These are phyloP conservation scores for Diarsia mendica DNA, from an alignment of 2,888 invertebrate genomes.

Conservation along the genomic window DNA sequence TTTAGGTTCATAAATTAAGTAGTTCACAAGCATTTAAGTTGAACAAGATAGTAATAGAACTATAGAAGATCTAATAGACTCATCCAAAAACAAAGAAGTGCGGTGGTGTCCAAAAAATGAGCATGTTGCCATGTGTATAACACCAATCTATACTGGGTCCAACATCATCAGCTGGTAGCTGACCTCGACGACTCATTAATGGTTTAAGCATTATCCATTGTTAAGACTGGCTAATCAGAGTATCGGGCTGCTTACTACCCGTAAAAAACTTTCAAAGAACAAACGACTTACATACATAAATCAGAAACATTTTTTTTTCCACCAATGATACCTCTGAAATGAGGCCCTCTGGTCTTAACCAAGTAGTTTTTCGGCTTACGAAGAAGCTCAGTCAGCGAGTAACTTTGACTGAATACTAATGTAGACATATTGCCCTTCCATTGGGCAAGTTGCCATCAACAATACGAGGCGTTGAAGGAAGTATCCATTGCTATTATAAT, in stretches of 20 bases:
- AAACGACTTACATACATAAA: neutral
- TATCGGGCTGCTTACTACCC: neutral
- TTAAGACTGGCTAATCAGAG: neutral
- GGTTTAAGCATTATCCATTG: neutral
- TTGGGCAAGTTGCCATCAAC: slow-evolving; percentile 56
- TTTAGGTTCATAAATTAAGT: no score
- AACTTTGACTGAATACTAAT: slow-evolving; percentile 39
- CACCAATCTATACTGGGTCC: no score
- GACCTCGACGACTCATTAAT: no score
- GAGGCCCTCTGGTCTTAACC: neutral
- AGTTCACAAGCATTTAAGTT: no score
- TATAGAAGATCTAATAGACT: no score
- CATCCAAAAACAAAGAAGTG: no score
- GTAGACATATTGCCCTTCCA: slow-evolving; percentile 27
- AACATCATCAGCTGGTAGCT: no score
- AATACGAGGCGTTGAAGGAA: slow-evolving; percentile 27
- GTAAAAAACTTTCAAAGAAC: neutral
- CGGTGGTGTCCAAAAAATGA: no score
- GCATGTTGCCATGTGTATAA: no score
- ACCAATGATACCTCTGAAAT: neutral
- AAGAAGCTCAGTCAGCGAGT: slow-evolving; percentile 15
- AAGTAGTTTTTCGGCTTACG: no score
- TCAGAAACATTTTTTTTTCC: neutral
- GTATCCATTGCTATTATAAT: slow-evolving; percentile 37
- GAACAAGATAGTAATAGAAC: no score